Conservation (phyloP, 2,113 vertebrate species). For the Apodemus speciosus region DNA sequence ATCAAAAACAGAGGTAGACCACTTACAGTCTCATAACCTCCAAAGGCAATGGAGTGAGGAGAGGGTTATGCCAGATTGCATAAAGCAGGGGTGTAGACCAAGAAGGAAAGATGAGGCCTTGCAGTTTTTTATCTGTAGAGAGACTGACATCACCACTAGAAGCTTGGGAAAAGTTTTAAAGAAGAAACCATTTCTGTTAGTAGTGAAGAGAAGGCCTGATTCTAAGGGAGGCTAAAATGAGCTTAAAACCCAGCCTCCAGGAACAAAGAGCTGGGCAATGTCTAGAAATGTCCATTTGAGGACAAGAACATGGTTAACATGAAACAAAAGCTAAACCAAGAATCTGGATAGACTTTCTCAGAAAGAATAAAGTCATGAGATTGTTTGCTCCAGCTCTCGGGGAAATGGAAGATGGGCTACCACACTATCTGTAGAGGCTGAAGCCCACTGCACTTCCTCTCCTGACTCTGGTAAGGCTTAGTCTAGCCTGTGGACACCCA, state of each 20-base stretch:
- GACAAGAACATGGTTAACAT: neutral
- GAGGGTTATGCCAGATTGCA: accelerated
- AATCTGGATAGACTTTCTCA: neutral
- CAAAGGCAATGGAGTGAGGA: neutral
- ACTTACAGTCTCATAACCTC: neutral
- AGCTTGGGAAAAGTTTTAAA: neutral
- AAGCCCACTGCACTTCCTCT: neutral
- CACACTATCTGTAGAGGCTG: neutral
- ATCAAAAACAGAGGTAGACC: neutral
- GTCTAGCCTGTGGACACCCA: neutral
- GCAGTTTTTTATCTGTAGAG: neutral
- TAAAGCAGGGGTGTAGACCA: neutral
- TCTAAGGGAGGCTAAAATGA: neutral
- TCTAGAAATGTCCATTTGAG: neutral
- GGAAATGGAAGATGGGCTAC: neutral
- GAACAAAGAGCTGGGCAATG: neutral
- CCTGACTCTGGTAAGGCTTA: neutral
- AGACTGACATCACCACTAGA: neutral
- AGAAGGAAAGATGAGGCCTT: neutral
- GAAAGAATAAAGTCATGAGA: neutral
- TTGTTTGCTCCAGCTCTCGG: neutral
- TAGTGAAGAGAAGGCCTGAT: neutral
- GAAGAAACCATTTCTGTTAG: neutral
- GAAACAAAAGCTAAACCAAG: neutral
- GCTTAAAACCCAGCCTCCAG: neutral